Evolutionary conservation across 2,113 vertebrate genomes (phyloP).

Genomic region (Clarias gariepinus): DNA sequence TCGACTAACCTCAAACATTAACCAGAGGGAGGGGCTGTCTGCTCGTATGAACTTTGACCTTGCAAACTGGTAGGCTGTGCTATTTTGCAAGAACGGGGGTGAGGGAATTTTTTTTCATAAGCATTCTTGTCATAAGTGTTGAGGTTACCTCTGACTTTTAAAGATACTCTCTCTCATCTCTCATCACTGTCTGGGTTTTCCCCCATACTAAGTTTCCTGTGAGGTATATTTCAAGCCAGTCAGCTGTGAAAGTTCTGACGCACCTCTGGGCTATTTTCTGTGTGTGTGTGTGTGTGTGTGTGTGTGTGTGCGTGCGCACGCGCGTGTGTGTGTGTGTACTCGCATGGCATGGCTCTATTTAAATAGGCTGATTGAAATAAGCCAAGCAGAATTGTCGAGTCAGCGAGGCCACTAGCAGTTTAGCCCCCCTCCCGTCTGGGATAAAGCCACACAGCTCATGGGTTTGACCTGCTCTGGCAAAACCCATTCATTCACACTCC

Average conservation of each 20-base stretch:
- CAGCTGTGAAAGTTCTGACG: conserved; percentile 69
- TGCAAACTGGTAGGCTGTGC: conserved; percentile 27
- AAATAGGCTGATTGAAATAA: conserved; percentile 63
- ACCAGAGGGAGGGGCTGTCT: conserved; percentile 9
- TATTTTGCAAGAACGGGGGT: neutral
- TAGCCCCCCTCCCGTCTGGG: conserved; percentile 23
- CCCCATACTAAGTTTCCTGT: conserved; percentile 68
- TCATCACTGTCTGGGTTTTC: conserved; percentile 31
- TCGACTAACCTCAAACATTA: conserved; percentile 26
- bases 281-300: conserved; percentile 53
- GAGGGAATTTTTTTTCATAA: conserved; percentile 24
- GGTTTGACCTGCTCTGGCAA: conserved; percentile 33
- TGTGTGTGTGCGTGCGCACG: too few relatives aligned
- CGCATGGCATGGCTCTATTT: conserved; percentile 47
- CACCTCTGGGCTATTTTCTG: conserved; percentile 70
- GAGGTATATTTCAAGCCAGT: conserved; percentile 69
- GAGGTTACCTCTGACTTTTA: conserved; percentile 35
- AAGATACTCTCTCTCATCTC: conserved; percentile 21
- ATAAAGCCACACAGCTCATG: conserved; percentile 38
- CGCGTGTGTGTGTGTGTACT: conserved; percentile 46
- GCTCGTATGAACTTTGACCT: conserved; percentile 36
- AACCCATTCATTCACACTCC: conserved; percentile 35
- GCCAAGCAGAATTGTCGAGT: conserved; percentile 59
- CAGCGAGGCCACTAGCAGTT: conserved; percentile 37
- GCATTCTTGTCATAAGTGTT: conserved; percentile 1